Evolutionary conservation across 1,140 invertebrate genomes (phyloP).

Genomic region (Atta cephalotes): DNA sequence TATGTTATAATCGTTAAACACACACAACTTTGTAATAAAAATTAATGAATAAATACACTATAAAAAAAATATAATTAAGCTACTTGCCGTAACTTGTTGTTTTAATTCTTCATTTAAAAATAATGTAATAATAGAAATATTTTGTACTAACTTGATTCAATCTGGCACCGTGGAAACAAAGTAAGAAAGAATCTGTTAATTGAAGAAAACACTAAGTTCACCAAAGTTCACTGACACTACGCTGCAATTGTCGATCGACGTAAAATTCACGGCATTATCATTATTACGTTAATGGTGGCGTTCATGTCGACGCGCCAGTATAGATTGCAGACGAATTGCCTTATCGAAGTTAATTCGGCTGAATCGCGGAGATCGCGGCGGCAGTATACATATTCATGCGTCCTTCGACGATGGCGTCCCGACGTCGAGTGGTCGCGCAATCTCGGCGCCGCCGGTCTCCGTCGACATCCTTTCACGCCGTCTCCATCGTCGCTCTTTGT

Average conservation of each 20-base stretch:
- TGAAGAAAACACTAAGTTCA: constrained; percentile 16
- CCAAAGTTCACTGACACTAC: constrained; percentile 47
- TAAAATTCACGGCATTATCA: constrained; percentile 1
- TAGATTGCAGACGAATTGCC: not conserved
- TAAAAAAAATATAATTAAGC: not conserved
- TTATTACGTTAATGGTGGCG: not conserved
- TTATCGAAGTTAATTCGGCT: constrained; percentile 6
- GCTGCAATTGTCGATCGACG: not conserved
- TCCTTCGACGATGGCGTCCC: constrained; percentile 85
- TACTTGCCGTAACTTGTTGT: not conserved
- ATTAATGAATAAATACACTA: not conserved
- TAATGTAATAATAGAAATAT: not conserved
- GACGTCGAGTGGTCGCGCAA: constrained; percentile 81
- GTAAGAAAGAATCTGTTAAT: not conserved
- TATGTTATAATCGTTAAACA: not conserved
- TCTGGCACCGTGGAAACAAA: not conserved
- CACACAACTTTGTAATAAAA: not conserved
- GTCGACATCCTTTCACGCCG: not conserved
- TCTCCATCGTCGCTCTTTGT: constrained; percentile 60
- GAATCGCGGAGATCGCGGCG: constrained; percentile 38
- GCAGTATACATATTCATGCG: constrained; percentile 83
- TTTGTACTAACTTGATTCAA: constrained; percentile 2
- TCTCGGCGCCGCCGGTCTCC: constrained; percentile 68
- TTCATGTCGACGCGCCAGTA: not conserved
- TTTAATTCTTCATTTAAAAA: not conserved